phyloP scores from a whole-genome alignment of 2,888 invertebrate species.

The Amiota mariae region DNA sequence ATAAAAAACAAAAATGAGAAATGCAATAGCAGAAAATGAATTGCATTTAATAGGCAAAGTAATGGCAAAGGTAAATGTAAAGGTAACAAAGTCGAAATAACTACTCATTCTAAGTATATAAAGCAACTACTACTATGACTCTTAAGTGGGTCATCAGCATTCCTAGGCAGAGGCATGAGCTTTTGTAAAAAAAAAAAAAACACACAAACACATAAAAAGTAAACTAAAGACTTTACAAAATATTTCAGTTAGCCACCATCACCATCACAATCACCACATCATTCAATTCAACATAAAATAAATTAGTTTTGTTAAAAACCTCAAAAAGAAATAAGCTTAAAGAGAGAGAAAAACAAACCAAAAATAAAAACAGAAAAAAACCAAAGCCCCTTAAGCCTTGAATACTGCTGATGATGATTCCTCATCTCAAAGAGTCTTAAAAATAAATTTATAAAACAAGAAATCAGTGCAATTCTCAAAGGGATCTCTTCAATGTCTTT shows the following conservation, averaged over 20 bases:
- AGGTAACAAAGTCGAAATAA: too few species aligned
- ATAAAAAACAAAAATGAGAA: slow-evolving; percentile 25
- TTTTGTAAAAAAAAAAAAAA: too few species aligned
- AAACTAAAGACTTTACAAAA: too few species aligned
- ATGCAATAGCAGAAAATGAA: slow-evolving; percentile 11
- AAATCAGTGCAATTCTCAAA: slow-evolving; percentile 64
- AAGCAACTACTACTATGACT: background rate
- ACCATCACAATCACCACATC: background rate
- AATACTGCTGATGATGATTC: too few species aligned
- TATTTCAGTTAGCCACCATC: background rate
- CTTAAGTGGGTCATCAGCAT: background rate
- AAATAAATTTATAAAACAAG: slow-evolving; percentile 41
- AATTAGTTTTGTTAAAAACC: slow-evolving; percentile 55
- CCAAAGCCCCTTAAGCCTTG: slow-evolving; percentile 22
- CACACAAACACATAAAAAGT: too few species aligned
- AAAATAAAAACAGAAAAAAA: background rate
- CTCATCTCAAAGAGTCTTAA: too few species aligned
- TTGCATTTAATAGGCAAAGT: background rate
- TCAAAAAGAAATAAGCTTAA: slow-evolving; percentile 4
- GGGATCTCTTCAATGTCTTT: slow-evolving; percentile 51
- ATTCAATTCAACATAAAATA: slow-evolving; percentile 28
- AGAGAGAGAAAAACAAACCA: background rate
- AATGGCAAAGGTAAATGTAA: too few species aligned
- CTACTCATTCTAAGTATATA: too few species aligned
- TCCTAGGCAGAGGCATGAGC: too few species aligned